Evolutionary conservation across 2,888 invertebrate genomes (phyloP).

Genomic region (Aplocera efformata): DNA sequence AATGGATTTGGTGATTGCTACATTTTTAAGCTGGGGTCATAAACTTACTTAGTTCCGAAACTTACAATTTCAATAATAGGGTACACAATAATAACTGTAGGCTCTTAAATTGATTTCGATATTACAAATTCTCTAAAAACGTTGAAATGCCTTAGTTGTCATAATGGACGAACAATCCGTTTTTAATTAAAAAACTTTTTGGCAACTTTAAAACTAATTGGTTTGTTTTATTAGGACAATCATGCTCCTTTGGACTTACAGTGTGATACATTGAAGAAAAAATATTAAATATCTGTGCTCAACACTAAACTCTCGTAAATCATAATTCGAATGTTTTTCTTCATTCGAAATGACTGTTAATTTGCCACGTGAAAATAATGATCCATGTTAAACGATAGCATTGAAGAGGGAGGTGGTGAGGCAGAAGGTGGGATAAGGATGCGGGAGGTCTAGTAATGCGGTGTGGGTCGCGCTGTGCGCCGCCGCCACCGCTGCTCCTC

Average conservation of each 20-base stretch:
- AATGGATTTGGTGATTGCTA: too few relatives aligned
- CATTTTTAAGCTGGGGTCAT: too few relatives aligned
- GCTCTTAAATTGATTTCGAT: too few relatives aligned
- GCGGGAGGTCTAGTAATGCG: conserved; percentile 58
- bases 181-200: too few relatives aligned
- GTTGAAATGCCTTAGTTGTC: conserved; percentile 19
- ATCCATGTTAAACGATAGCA: conserved; percentile 36
- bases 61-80: too few relatives aligned
- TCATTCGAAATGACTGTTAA: conserved; percentile 20
- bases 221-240: not conserved
- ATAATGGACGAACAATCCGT: conserved; percentile 2
- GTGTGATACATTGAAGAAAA: not conserved
- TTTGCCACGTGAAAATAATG: conserved; percentile 33
- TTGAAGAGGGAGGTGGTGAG: conserved; percentile 33
- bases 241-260: conserved; percentile 2
- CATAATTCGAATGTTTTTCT: conserved; percentile 4
- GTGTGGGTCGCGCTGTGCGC: conserved; percentile 65
- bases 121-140: conserved; percentile 1
- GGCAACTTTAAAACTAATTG: too few relatives aligned
- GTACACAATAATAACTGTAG: too few relatives aligned
- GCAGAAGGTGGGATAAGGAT: conserved; percentile 32
- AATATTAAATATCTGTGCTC: conserved; percentile 2
- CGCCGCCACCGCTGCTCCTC: conserved; percentile 62
- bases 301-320: not conserved
- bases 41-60: too few relatives aligned